phyloP scores from a whole-genome alignment of 2,888 invertebrate species.

The Unio pictorum region DNA sequence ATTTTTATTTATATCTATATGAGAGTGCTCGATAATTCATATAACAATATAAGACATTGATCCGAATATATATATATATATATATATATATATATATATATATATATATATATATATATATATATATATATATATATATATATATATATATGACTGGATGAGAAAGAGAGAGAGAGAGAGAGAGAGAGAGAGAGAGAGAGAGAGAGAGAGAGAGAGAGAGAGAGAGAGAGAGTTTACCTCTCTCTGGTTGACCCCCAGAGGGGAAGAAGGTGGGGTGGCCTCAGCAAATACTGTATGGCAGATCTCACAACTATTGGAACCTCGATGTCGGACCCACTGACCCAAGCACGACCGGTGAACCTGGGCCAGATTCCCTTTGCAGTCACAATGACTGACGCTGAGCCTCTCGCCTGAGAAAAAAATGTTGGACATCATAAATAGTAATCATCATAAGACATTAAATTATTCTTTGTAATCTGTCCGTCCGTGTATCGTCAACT shows the following conservation, averaged over 20 bases:
- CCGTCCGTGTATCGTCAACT: too few relatives aligned
- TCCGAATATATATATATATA: too few relatives aligned
- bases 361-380: constrained; percentile 38
- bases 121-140: too few relatives aligned
- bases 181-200: too few relatives aligned
- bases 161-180: background rate
- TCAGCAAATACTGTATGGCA: constrained; percentile 34
- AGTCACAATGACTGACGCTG: constrained; percentile 32
- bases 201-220: too few relatives aligned
- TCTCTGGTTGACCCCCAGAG: constrained; percentile 17
- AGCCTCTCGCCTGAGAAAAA: constrained; percentile 31
- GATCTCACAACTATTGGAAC: constrained; percentile 48
- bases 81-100: too few relatives aligned
- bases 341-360: constrained; percentile 45
- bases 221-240: constrained; percentile 19
- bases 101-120: too few relatives aligned
- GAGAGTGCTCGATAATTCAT: too few relatives aligned
- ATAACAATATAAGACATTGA: too few relatives aligned
- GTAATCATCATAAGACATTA: too few relatives aligned
- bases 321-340: constrained; percentile 50
- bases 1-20: too few relatives aligned
- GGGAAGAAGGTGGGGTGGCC: constrained; percentile 21
- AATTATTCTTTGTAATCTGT: too few relatives aligned
- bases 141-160: background rate
- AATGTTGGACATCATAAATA: background rate